A percentile compares a stretch with the other conserved stretches of the same genome.
phyloP scores from a whole-genome alignment of 2,888 invertebrate genomes.

The Aphrophora alni region DNA sequence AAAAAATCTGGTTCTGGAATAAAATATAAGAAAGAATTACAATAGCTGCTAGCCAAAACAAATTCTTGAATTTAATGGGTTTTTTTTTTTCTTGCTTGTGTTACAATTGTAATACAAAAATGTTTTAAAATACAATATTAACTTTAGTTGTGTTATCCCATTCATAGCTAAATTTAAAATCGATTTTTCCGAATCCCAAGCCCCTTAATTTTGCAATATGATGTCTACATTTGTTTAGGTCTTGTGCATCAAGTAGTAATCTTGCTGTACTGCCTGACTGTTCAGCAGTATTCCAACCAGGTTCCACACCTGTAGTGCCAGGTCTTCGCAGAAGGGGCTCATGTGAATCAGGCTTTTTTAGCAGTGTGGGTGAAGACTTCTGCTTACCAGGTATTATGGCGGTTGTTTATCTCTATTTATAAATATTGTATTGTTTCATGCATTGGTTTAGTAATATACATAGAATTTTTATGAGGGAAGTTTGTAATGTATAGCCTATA shows the following conservation, averaged over 20 bases:
- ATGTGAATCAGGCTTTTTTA: conserved; percentile 90
- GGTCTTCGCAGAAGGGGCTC: conserved; percentile 75
- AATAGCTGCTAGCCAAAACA: too few species aligned
- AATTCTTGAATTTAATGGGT: too few species aligned
- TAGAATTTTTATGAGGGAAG: neutral
- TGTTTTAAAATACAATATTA: too few species aligned
- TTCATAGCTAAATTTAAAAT: too few species aligned
- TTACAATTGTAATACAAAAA: too few species aligned
- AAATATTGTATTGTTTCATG: too few species aligned
- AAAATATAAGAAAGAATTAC: too few species aligned
- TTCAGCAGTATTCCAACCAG: conserved; percentile 49
- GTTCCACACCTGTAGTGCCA: conserved; percentile 44
- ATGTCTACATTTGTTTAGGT: conserved; percentile 20
- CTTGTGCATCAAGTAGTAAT: conserved; percentile 34
- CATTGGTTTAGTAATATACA: neutral
- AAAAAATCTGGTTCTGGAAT: too few species aligned
- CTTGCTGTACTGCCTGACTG: conserved; percentile 28
- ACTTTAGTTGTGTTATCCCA: too few species aligned
- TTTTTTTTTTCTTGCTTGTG: too few species aligned
- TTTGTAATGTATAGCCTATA: neutral
- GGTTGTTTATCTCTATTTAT: conserved; percentile 23
- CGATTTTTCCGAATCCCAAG: neutral
- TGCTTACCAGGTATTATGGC: conserved; percentile 56
- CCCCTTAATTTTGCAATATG: neutral
- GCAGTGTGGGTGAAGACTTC: conserved; percentile 81